A percentile compares a stretch with the other conserved stretches of the same genome.
These are phyloP conservation scores for Malacoraja senta DNA, from an alignment of 2,797 vertebrate genomes.

Conservation along the genomic window DNA sequence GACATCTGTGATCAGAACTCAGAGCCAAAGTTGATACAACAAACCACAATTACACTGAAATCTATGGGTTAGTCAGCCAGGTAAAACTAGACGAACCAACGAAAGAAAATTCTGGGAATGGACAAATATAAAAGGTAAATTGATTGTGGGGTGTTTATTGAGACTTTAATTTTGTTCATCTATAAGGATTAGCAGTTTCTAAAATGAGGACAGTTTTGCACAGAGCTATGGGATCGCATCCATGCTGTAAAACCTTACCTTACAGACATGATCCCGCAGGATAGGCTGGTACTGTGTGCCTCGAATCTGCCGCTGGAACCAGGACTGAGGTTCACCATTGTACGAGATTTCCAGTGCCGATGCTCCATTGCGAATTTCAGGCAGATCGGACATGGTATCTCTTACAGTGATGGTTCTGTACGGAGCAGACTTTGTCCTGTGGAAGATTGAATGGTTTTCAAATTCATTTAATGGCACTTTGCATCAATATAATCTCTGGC, in stretches of 20 bases:
- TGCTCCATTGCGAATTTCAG: constrained; percentile 86
- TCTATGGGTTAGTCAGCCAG: not conserved
- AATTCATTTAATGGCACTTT: not conserved
- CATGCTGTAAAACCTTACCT: constrained; percentile 58
- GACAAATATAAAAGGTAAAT: not conserved
- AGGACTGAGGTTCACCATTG: constrained; percentile 94
- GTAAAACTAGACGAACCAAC: not conserved
- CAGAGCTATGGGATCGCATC: not conserved
- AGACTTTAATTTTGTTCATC: not conserved
- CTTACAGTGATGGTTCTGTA: constrained; percentile 92
- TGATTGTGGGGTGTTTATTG: not conserved
- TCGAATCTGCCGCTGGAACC: constrained; percentile 94
- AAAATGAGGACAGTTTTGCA: not conserved
- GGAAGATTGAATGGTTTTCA: constrained; percentile 2
- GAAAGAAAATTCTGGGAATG: not conserved
- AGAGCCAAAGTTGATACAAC: too few species aligned
- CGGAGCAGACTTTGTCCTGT: constrained; percentile 77
- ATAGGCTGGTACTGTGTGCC: constrained; percentile 93
- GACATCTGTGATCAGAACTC: too few species aligned
- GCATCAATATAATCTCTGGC: not conserved
- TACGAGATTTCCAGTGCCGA: constrained; percentile 83
- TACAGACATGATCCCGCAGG: constrained; percentile 93
- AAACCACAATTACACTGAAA: not conserved
- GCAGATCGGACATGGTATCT: constrained; percentile 93
- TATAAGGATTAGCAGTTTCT: not conserved